Evolutionary conservation across 2,113 vertebrate genomes (phyloP).

Genomic region (Pheucticus melanocephalus): DNA sequence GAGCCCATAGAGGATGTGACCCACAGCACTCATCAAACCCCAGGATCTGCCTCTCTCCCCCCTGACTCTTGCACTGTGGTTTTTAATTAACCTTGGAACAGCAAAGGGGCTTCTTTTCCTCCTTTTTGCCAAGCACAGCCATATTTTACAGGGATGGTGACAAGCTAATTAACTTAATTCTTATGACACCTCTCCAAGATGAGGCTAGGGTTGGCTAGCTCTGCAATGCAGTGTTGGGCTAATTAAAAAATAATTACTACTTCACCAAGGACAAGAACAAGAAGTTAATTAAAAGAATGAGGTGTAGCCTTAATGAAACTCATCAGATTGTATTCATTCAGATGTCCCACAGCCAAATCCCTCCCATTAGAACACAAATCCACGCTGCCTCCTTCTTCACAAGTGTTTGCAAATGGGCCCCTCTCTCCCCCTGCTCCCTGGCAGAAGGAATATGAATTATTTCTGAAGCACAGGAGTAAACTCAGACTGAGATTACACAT

Average conservation of each 20-base stretch:
- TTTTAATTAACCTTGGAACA: constrained; percentile 82
- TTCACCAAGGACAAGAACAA: constrained; percentile 79
- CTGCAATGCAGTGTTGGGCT: constrained; percentile 70
- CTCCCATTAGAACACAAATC: constrained; percentile 45
- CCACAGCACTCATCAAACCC: not conserved
- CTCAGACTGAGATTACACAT: not conserved
- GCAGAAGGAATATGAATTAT: not conserved
- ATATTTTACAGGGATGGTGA: constrained; percentile 77
- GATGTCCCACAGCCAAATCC: constrained; percentile 30
- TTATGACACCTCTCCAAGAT: constrained; percentile 78
- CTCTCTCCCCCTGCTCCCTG: not conserved
- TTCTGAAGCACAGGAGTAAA: not conserved
- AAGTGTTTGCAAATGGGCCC: not conserved
- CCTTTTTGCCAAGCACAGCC: constrained; percentile 59
- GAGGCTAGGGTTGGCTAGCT: constrained; percentile 73
- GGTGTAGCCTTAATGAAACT: constrained; percentile 76
- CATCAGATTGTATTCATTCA: constrained; percentile 37
- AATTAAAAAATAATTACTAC: constrained; percentile 85
- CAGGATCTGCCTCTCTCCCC: not conserved
- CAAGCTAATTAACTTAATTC: constrained; percentile 84
- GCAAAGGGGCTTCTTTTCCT: constrained; percentile 52
- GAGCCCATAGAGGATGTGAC: not conserved
- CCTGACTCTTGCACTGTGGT: not conserved
- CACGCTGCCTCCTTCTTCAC: not conserved
- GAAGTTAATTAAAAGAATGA: constrained; percentile 82